Evolutionary conservation across 2,113 vertebrate genomes (phyloP).

Genomic region (Solenodon paradoxus): DNA sequence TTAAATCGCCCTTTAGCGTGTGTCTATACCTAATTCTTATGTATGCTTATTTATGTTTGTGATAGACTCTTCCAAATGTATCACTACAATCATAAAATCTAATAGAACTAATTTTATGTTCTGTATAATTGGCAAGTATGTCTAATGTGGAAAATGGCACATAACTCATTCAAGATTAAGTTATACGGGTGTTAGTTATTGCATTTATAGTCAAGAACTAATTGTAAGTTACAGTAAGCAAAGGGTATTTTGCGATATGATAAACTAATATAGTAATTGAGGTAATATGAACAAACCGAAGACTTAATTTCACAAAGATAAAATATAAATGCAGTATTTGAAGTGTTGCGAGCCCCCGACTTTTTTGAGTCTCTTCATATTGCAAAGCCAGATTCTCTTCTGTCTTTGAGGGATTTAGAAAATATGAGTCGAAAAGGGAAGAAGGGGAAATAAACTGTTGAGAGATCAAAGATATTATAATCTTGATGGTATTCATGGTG

Average conservation of each 20-base stretch:
- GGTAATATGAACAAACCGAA: not conserved
- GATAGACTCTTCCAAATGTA: not conserved
- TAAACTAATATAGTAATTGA: not conserved
- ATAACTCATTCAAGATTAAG: not conserved
- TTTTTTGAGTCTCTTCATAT: not conserved
- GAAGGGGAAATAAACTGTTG: not conserved
- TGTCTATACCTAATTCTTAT: not conserved
- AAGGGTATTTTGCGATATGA: no score
- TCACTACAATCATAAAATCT: not conserved
- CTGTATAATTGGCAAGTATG: not conserved
- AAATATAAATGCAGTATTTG: not conserved
- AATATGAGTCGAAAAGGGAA: not conserved
- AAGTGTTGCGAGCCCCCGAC: not conserved
- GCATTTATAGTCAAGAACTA: not conserved
- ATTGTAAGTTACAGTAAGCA: no score
- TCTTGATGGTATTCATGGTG: conserved; percentile 20
- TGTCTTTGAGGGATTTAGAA: not conserved
- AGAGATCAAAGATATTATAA: conserved; percentile 2
- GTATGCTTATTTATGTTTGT: not conserved
- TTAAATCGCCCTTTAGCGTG: not conserved
- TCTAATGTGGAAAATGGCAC: conserved; percentile 16
- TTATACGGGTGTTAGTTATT: not conserved
- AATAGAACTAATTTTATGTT: not conserved
- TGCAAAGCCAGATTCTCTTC: not conserved
- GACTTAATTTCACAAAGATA: conserved; percentile 14